Evolutionary conservation across 2,113 vertebrate genomes (phyloP).

Genomic region (Smithornis capensis): DNA sequence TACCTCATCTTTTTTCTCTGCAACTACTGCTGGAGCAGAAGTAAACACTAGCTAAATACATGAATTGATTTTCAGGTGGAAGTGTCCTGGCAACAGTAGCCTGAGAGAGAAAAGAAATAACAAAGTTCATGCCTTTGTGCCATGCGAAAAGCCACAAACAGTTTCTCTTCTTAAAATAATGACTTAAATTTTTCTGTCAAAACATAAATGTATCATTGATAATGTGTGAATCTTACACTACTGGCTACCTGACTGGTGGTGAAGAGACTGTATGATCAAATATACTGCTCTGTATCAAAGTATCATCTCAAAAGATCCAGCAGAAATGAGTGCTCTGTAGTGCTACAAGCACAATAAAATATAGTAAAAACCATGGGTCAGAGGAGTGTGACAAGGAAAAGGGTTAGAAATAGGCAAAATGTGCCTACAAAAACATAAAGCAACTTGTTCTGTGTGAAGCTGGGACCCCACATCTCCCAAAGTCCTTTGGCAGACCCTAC

Average conservation of each 20-base stretch:
- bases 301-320: neutral
- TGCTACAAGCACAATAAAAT: neutral
- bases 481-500: neutral
- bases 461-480: neutral
- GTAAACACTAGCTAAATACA: neutral
- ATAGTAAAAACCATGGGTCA: rapidly evolving
- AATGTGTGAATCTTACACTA: neutral
- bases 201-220: neutral
- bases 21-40: neutral
- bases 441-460: neutral
- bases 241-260: neutral
- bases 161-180: neutral
- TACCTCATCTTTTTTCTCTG: neutral
- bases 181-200: neutral
- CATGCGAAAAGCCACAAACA: neutral
- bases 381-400: neutral
- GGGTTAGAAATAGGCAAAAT: neutral
- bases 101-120: neutral
- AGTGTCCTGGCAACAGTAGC: neutral
- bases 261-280: neutral
- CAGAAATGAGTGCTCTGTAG: neutral
- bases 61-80: neutral
- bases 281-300: neutral
- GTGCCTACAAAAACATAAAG: neutral
- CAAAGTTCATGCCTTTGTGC: neutral